These are phyloP conservation scores for Rhodophaea formosa DNA, from an alignment of 2,888 invertebrate genomes.

Conservation along the genomic window DNA sequence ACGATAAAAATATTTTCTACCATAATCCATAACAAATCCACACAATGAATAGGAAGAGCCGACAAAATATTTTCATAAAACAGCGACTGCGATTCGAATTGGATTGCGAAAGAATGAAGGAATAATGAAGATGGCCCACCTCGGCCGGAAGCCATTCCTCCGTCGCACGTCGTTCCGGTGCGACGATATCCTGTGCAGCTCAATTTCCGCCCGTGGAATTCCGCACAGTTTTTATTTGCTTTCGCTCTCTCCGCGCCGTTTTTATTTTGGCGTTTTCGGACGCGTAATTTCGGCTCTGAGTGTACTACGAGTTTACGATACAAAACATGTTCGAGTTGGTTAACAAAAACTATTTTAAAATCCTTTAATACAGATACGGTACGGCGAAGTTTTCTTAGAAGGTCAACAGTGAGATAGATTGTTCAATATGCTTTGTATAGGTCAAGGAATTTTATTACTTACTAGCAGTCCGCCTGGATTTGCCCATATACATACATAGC, in stretches of 20 bases:
- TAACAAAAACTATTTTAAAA: neutral
- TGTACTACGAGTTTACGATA: neutral
- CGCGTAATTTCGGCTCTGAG: slow-evolving; percentile 30
- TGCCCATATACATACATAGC: no score
- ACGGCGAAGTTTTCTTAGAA: neutral
- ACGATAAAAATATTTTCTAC: neutral
- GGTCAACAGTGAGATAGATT: no score
- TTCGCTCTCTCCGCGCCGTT: slow-evolving; percentile 43
- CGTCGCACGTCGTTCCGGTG: slow-evolving; percentile 72
- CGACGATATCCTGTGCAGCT: slow-evolving; percentile 77
- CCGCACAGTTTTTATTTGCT: slow-evolving; percentile 63
- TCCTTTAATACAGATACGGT: neutral
- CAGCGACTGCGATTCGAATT: slow-evolving; percentile 38
- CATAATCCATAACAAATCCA: neutral
- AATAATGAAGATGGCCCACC: slow-evolving; percentile 68
- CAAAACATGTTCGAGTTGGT: neutral
- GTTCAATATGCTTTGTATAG: no score
- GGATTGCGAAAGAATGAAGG: slow-evolving; percentile 51
- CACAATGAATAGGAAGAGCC: neutral
- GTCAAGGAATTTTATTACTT: no score
- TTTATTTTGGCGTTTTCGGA: slow-evolving; percentile 45
- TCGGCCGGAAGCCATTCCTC: slow-evolving; percentile 69
- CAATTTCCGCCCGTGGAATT: slow-evolving; percentile 74
- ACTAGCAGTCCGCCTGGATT: no score
- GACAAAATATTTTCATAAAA: slow-evolving; percentile 29